Base-by-base conservation (phyloP, 1,140 invertebrate genomes). In the Conus betulinus region DNA sequence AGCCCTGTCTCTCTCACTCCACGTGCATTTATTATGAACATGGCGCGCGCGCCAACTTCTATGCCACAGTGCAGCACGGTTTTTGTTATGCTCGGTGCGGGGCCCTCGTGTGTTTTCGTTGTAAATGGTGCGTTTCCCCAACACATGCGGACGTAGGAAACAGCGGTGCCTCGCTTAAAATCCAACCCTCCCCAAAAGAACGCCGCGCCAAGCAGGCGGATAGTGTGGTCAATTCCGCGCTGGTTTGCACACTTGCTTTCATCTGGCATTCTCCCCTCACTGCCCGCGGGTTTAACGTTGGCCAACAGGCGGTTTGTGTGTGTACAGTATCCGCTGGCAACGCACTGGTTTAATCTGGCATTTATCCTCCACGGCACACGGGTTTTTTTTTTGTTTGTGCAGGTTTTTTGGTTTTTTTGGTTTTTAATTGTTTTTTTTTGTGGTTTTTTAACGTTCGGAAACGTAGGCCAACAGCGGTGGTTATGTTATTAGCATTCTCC, bases 21-120 rank as follows among this genome's bases (percentile, higher is more conserved):
- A 88, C 90, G 87, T 90, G 88, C 87, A 88, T 89, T 90, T 89
- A 88, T 89, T 90, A 89, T 90, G 82, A 88, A 90, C 85, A 88
- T 89, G 60, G 60, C 55, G 82, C 51, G 27, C 60, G 81, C 76
- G 87, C 85, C 89, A 83, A 71, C 74, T 85, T 85, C 78, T 88
- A 55, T 52, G 78, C 84, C 63, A 53, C 57, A 60, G 20, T 52
- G 17, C 25, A 11, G 57, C 8, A 15, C 57, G 11, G 20, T 60
- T 79, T 88, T 85, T 25, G 63, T 76, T 90, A 88, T 90, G 84
- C 89, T 84, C 74, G 89, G 27, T 78, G 17, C 82, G 39, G 89
- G 89, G 86, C 84, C 10, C 15, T 4, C 23, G 10, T 52, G 81
- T 20, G 39, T 27, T 25, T 85, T 71, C 87, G 53, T 6, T 85